Conservation (phyloP, 2,113 vertebrate genomes). For the Microtus ochrogaster region DNA sequence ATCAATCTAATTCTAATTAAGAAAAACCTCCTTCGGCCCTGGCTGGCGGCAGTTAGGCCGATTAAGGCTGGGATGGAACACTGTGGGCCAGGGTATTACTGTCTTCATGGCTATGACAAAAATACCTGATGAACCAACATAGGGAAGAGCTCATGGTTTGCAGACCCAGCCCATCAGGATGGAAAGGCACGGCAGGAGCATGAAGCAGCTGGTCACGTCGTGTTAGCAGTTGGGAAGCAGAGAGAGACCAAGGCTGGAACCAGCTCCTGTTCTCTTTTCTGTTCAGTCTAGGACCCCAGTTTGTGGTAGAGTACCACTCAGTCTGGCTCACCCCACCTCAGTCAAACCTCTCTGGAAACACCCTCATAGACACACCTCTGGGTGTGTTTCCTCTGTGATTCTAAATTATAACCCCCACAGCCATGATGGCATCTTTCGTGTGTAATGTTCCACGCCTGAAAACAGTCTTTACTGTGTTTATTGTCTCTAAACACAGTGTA, state of each 20-base stretch:
- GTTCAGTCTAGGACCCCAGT: neutral
- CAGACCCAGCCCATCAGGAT: neutral
- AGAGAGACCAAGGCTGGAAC: neutral
- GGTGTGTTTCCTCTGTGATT: neutral
- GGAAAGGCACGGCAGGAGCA: no score
- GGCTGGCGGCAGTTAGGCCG: neutral
- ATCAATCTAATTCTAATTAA: constrained; percentile 15
- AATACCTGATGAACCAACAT: neutral
- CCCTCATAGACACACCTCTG: neutral
- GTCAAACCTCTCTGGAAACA: neutral
- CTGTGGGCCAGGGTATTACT: neutral
- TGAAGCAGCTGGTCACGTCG: neutral
- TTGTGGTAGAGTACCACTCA: neutral
- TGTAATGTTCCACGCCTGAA: neutral
- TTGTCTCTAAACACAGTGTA: neutral
- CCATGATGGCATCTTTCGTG: neutral
- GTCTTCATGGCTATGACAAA: neutral
- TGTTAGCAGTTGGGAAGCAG: neutral
- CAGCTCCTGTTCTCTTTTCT: neutral
- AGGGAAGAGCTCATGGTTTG: neutral
- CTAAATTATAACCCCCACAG: neutral
- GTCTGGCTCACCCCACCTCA: neutral
- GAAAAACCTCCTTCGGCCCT: neutral
- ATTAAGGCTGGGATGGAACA: neutral
- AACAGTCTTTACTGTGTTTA: neutral